phyloP scores from a whole-genome alignment of 1,140 invertebrate species.

The Trigoniulus corallinus region DNA sequence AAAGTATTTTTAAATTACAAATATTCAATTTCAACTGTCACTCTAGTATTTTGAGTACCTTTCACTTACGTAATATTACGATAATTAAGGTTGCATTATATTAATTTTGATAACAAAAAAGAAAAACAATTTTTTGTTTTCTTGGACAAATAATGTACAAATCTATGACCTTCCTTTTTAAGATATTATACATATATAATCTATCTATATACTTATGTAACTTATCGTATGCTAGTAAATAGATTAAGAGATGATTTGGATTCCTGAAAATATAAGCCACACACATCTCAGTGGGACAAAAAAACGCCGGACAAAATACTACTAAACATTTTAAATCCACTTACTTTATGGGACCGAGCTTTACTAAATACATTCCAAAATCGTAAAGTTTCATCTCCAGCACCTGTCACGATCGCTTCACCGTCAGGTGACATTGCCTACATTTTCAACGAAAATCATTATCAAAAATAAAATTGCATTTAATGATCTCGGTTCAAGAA shows the following conservation, averaged over 20 bases:
- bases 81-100: too few species aligned
- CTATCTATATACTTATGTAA: too few species aligned
- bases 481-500: background rate
- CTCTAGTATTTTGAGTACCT: too few species aligned
- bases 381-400: conserved; percentile 93
- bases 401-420: conserved; percentile 97
- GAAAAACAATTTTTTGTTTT: too few species aligned
- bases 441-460: conserved; percentile 5
- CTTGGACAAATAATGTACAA: too few species aligned
- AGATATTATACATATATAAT: too few species aligned
- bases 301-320: conserved; percentile 5
- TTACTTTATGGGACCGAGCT: conserved; percentile 63
- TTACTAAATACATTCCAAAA: conserved; percentile 99
- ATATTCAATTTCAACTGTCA: too few species aligned
- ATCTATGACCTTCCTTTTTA: too few species aligned
- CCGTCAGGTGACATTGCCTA: conserved; percentile 94
- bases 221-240: conserved; percentile 70
- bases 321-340: background rate
- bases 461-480: background rate
- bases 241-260: conserved; percentile 91
- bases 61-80: too few species aligned
- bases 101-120: too few species aligned
- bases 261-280: conserved; percentile 51
- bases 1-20: too few species aligned
- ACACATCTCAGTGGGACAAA: too few species aligned